phyloP scores from a whole-genome alignment of 2,113 vertebrate genomes.

The Myrmecophaga tridactyla region DNA sequence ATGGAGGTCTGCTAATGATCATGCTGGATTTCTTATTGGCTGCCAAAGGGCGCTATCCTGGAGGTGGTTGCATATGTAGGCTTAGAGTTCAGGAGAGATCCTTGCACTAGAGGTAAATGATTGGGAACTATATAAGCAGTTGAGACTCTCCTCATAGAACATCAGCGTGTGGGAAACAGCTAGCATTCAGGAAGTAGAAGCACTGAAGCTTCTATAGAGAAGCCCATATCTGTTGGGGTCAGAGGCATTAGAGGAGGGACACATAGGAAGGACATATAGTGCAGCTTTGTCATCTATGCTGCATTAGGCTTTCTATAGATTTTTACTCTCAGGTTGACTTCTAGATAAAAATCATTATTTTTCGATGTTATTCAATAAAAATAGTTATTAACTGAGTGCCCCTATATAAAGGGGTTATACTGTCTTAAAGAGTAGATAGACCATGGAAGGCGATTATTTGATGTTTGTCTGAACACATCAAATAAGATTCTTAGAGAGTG shows the following conservation, averaged over 20 bases:
- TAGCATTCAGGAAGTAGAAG: not conserved
- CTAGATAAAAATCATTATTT: fast-evolving
- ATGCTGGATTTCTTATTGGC: not conserved
- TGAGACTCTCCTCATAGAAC: no score
- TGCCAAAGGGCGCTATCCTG: not conserved
- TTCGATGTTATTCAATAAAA: no score
- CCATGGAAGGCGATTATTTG: not conserved
- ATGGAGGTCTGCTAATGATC: not conserved
- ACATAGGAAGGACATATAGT: no score
- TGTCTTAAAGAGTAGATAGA: not conserved
- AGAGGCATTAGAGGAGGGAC: no score
- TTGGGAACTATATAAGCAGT: not conserved
- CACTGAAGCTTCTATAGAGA: no score
- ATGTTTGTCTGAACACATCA: no score
- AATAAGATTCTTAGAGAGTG: not conserved
- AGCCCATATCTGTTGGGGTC: no score
- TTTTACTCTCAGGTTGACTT: not conserved
- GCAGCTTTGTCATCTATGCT: no score
- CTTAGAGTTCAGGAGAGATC: not conserved
- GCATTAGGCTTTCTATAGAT: not conserved
- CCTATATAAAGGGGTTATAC: fast-evolving
- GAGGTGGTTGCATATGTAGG: not conserved
- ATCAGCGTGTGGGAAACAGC: not conserved
- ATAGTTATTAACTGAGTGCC: fast-evolving
- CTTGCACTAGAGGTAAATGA: not conserved